Conservation (phyloP, 2,888 invertebrate genomes). For the Lottia scabra region DNA sequence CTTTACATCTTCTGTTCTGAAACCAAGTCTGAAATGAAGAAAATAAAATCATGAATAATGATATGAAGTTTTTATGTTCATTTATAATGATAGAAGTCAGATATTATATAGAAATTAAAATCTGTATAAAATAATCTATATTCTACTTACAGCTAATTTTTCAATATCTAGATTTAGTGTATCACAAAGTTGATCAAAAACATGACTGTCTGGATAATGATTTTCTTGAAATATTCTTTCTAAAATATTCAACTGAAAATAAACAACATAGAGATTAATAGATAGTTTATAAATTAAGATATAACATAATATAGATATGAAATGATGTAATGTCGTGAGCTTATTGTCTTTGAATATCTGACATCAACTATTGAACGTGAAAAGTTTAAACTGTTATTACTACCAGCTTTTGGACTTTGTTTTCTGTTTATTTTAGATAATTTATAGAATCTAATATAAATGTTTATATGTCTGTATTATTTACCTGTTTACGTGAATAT, state of each 20-base stretch:
- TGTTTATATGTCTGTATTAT: neutral
- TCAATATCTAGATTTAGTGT: neutral
- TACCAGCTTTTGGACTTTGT: no score
- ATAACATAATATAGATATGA: no score
- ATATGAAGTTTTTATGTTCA: neutral
- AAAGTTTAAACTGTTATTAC: no score
- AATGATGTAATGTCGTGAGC: no score
- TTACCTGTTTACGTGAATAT: neutral
- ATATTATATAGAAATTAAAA: no score
- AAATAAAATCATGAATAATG: neutral
- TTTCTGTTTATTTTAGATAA: no score
- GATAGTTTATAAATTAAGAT: no score
- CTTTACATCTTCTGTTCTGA: neutral
- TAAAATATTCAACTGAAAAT: neutral
- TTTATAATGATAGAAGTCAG: neutral
- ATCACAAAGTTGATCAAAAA: neutral
- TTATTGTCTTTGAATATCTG: no score
- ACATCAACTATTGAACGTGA: no score
- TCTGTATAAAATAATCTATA: no score
- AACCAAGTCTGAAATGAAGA: neutral
- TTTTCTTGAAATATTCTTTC: neutral
- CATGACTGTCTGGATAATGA: neutral
- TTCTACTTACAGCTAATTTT: constrained; percentile 3
- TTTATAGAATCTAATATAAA: no score
- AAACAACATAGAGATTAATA: neutral